A percentile compares a stretch with the other conserved stretches of the same genome.
Conservation (phyloP, 2,888 invertebrate genomes). For the Drosophila acutilabella region DNA sequence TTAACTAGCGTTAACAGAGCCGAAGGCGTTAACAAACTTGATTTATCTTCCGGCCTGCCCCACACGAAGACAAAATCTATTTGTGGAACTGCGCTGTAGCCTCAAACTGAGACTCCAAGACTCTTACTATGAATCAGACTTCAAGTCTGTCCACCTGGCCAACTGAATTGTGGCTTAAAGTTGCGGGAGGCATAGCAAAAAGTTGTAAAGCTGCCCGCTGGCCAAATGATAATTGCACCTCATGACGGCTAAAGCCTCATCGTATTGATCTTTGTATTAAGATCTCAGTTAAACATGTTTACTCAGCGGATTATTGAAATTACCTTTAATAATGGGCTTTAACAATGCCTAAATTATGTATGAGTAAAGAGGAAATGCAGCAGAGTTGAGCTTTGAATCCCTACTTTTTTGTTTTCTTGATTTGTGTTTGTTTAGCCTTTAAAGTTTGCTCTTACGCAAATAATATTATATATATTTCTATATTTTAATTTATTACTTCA, state of each 20-base stretch:
- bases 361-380: neutral
- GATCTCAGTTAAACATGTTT: constrained; percentile 46
- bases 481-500: too few relatives aligned
- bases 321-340: constrained; percentile 43
- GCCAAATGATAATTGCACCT: constrained; percentile 55
- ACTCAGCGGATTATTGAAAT: constrained; percentile 44
- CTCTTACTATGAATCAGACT: constrained; percentile 1
- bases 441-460: too few relatives aligned
- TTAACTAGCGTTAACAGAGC: constrained; percentile 26
- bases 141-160: constrained; percentile 17
- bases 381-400: neutral
- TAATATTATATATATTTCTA: too few relatives aligned
- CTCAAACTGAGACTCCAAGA: neutral
- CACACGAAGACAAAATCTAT: constrained; percentile 52
- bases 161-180: constrained; percentile 10
- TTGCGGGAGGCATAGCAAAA: constrained; percentile 26
- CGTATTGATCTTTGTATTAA: constrained; percentile 20
- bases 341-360: constrained; percentile 18
- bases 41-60: constrained; percentile 59
- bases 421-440: too few relatives aligned
- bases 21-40: constrained; percentile 54
- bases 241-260: constrained; percentile 11
- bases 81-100: constrained; percentile 26
- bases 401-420: too few relatives aligned
- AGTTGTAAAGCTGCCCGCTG: constrained; percentile 51